phyloP scores from a whole-genome alignment of 1,140 invertebrate species.

The Cryptotermes secundus region DNA sequence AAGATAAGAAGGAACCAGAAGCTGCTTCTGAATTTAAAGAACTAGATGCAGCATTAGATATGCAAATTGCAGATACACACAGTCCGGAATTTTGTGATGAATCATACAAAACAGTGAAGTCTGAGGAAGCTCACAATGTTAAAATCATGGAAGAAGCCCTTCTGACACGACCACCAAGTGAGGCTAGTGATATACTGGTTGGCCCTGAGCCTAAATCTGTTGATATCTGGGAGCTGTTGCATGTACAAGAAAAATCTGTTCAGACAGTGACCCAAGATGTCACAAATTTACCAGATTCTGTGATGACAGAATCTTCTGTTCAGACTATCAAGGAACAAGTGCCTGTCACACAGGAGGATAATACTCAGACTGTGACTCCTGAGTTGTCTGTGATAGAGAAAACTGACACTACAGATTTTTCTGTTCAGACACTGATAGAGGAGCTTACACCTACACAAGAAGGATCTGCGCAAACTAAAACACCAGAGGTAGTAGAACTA shows the following conservation, averaged over 20 bases:
- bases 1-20: constrained; percentile 43
- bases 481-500: background rate
- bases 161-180: background rate
- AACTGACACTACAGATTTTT: constrained; percentile 21
- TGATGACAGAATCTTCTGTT: constrained; percentile 23
- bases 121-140: background rate
- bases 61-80: too few relatives aligned
- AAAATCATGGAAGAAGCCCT: background rate
- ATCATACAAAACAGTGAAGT: background rate
- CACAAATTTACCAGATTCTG: background rate
- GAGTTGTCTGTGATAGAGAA: constrained; percentile 16
- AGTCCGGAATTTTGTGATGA: background rate
- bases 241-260: constrained; percentile 21
- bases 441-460: constrained; percentile 20
- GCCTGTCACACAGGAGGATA: background rate
- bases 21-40: background rate
- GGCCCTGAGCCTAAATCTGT: background rate
- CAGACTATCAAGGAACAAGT: constrained; percentile 32
- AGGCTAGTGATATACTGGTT: background rate
- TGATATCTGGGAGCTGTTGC: background rate
- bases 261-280: constrained; percentile 38
- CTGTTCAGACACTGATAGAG: constrained; percentile 24
- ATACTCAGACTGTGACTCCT: constrained; percentile 23
- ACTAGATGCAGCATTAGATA: background rate
- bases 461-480: constrained; percentile 15